Base-by-base conservation (phyloP, 2,888 invertebrate genomes). In the Tineola bisselliella region DNA sequence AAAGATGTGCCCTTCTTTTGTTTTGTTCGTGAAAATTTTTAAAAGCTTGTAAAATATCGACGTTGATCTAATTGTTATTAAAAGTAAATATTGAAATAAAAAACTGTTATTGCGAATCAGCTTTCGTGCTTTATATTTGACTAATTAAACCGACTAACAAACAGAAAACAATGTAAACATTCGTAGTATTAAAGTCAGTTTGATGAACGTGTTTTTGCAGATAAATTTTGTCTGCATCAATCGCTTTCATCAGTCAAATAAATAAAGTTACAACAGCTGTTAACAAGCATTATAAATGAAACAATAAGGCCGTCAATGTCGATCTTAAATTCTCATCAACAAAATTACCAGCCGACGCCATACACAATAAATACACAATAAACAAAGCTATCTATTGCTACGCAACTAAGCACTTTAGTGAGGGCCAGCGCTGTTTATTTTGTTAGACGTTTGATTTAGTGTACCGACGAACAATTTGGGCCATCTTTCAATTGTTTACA, bases 381-480 rank as follows among this genome's bases (percentile, higher is more conserved):
- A 48, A 48, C 8, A 48, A 48, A 15, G 13, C 48, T 48, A 48
- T 48, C 15, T 17, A 48, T 48, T 17, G 48, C 15, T 48, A 48
- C 48, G 48, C 17, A 17, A 48, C 48, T 13, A 38, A 38, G 38
- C 38, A 38, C 38, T 48, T 43, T 48, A 48, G 13, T 48, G 3
- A 15, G n/a, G 48, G 13, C 48, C 48, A 10, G 15, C 17, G 17
- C 15, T 48, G 15, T 48, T 48, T 48, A 17, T 48, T 48, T 48
- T 48, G 48, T 48, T 48, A 48, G 48, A 17, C 48, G 48, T 48
- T 48, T 48, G 48, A 48, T 48, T 48, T 48, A 48, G 17, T 17
- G 48, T 48, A 48, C 38, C 38, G 38, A 38, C 48, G 48, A 48
- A 17, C 48, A 48, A 48, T 48, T 17, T 48, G 48, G 48, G 17